Evolutionary conservation across 2,888 invertebrate genomes (phyloP), one percentile per base, ranked within the genome.

Genomic region (Artemia sp.): DNA sequence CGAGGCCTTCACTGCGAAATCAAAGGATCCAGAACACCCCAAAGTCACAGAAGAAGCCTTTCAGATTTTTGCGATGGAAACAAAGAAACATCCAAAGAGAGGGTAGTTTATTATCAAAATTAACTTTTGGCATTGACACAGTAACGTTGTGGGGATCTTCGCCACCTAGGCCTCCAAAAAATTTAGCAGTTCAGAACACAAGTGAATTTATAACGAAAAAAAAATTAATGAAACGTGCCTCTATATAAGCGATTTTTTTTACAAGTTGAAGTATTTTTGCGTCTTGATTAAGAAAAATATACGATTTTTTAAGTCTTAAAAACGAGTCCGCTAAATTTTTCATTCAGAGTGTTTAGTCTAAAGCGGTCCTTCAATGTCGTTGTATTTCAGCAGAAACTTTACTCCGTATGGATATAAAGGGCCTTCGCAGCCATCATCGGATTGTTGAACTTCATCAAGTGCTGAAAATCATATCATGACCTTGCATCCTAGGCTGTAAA

Each of bases 131-230:
- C n/a, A 58, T 58, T 8, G 58, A 58, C 9, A 58, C 58, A 14
- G 58, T 58, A 19, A 58, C 58, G n/a, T 19, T 58, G 10, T 58
- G 58, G 58, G 58, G 58, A 19, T 58, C 58, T 58, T 58, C 58
- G 8, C 58, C 58, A 58, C 58, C 58, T 58, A 58, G 58, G 19
- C 58, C 58, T 19, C 58, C 8, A 0, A 58, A 58, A 9, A 58
- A 19, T 58, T 58, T 9, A 8, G n/a, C n/a, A 19, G 58, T n/a
- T 58, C n/a, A 58, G 7, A 19, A 58, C n/a, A 8, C n/a, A 58
- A 58, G 58, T 58, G 58, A 58, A 14, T 14, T 8, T n/a, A 19
- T 58, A 19, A 19, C 19, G 19, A 58, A 58, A 19, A 58, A 19
- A 19, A 58, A 8, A 58, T 58, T 58, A 19, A 58, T 19, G n/a